Conservation (phyloP, 2,888 invertebrate genomes). For the Lasius platythorax region DNA sequence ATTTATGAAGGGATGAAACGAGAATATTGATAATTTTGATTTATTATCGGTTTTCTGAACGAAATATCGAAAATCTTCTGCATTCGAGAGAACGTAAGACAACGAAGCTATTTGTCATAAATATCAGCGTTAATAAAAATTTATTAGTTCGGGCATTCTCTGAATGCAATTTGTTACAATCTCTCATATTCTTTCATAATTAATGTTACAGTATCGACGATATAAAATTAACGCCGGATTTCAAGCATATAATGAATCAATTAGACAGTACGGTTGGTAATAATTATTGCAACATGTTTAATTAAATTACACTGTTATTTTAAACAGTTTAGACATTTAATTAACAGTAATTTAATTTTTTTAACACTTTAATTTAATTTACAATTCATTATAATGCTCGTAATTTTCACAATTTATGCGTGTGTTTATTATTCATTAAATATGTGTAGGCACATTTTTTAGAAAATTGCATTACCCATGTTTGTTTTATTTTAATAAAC, state of each 20-base stretch:
- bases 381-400: background rate
- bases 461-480: background rate
- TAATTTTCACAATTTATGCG: background rate
- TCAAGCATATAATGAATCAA: constrained; percentile 49
- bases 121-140: constrained; percentile 40
- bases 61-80: constrained; percentile 30
- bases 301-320: constrained; percentile 40
- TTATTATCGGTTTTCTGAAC: constrained; percentile 21
- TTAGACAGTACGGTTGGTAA: constrained; percentile 23
- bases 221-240: constrained; percentile 39
- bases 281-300: constrained; percentile 40
- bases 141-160: constrained; percentile 9
- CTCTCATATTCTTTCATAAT: constrained; percentile 21
- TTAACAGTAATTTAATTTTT: constrained; percentile 28
- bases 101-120: constrained; percentile 34
- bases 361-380: background rate
- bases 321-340: constrained; percentile 34
- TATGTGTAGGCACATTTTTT: background rate
- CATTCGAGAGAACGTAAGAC: constrained; percentile 6
- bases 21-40: constrained; percentile 51
- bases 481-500: background rate
- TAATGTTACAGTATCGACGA: constrained; percentile 40
- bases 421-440: background rate
- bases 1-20: constrained; percentile 39
- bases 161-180: constrained; percentile 37